Evolutionary conservation across 2,797 vertebrate genomes (phyloP).

Genomic region (Sorex maritimensis): DNA sequence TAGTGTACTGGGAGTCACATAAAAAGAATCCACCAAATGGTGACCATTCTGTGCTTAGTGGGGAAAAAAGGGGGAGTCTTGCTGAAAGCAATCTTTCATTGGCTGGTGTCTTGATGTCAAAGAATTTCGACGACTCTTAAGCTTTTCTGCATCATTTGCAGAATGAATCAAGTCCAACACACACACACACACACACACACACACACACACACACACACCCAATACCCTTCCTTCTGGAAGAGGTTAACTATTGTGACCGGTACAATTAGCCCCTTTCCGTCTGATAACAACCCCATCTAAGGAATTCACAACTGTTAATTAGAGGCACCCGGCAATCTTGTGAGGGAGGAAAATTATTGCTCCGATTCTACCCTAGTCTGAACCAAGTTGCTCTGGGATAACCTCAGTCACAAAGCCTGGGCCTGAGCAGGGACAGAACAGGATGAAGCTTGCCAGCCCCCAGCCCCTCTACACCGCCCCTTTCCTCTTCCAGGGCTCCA

Average conservation of each 20-base stretch:
- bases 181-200: too few relatives aligned
- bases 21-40: slow-evolving; percentile 40
- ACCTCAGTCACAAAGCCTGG: slow-evolving; percentile 74
- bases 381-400: slow-evolving; percentile 76
- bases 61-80: slow-evolving; percentile 62
- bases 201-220: background rate
- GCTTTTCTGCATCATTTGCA: slow-evolving; percentile 76
- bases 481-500: slow-evolving; percentile 69
- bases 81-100: slow-evolving; percentile 74
- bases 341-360: slow-evolving; percentile 77
- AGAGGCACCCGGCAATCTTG: slow-evolving; percentile 79
- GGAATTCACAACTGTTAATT: slow-evolving; percentile 85
- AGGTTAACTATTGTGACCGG: slow-evolving; percentile 83
- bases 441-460: slow-evolving; percentile 61
- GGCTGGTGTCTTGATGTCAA: slow-evolving; percentile 71
- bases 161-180: slow-evolving; percentile 27
- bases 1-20: background rate
- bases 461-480: slow-evolving; percentile 12
- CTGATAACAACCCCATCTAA: slow-evolving; percentile 82
- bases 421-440: slow-evolving; percentile 63
- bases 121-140: slow-evolving; percentile 74
- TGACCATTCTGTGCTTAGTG: slow-evolving; percentile 23
- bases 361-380: slow-evolving; percentile 63
- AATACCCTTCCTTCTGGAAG: slow-evolving; percentile 69
- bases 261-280: slow-evolving; percentile 85